Evolutionary conservation across 1,140 invertebrate species (phyloP).

Genomic region (Leptopilina boulardi): DNA sequence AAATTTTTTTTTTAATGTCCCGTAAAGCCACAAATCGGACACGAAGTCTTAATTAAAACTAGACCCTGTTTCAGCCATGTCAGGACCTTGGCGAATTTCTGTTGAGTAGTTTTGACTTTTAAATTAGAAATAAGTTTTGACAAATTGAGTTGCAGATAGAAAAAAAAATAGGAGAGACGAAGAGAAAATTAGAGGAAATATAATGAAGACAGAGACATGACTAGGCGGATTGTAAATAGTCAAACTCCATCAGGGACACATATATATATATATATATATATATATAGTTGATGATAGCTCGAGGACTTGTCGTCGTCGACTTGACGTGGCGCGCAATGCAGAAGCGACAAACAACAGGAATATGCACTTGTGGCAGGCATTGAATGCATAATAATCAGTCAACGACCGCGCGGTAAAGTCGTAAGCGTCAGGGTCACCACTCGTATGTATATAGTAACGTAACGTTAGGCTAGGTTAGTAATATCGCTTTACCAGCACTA

Average conservation of each 20-base stretch:
- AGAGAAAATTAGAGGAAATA: too few relatives aligned
- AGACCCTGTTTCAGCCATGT: too few relatives aligned
- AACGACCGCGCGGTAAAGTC: slow-evolving; percentile 66
- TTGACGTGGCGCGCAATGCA: slow-evolving; percentile 24
- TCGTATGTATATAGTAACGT: slow-evolving; percentile 59
- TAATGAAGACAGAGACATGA: slow-evolving; percentile 6
- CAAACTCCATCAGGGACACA: background rate
- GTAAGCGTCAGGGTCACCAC: slow-evolving; percentile 69
- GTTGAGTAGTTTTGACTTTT: too few relatives aligned
- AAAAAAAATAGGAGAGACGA: background rate
- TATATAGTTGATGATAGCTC: background rate
- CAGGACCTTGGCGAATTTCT: too few relatives aligned
- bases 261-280: background rate
- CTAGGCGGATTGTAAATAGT: background rate
- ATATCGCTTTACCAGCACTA: slow-evolving; percentile 55
- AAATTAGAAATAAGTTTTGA: too few relatives aligned
- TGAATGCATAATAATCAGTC: slow-evolving; percentile 70
- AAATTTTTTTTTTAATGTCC: too few relatives aligned
- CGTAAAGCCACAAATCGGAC: too few relatives aligned
- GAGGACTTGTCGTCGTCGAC: background rate
- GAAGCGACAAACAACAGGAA: slow-evolving; percentile 36
- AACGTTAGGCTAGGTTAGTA: slow-evolving; percentile 69
- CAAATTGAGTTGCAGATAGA: background rate
- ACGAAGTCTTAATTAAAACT: too few relatives aligned
- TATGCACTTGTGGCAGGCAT: slow-evolving; percentile 58